Conservation (phyloP, 2,797 vertebrate species). For the Mallotus villosus region DNA sequence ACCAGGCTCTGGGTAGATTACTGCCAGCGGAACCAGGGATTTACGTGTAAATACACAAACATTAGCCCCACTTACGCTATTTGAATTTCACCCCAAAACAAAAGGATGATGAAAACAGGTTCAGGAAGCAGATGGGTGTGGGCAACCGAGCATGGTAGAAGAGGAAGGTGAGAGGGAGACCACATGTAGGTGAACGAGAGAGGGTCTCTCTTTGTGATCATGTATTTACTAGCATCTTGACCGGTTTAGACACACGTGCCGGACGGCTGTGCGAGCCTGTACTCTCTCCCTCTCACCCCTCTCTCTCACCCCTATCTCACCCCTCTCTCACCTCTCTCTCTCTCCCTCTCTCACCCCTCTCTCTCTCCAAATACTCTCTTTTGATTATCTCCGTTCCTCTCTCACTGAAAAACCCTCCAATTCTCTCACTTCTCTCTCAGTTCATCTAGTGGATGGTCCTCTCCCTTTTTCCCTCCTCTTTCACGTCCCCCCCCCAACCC, state of each 20-base stretch:
- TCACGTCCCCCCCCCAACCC: conserved; percentile 17
- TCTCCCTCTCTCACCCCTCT: conserved; percentile 60
- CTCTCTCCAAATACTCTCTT: conserved; percentile 32
- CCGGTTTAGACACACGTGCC: conserved; percentile 71
- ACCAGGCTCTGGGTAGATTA: conserved; percentile 32
- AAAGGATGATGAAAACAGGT: conserved; percentile 47
- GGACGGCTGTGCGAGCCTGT: background rate
- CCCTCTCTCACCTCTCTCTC: background rate
- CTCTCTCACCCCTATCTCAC: background rate
- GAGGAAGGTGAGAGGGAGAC: conserved; percentile 81
- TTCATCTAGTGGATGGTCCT: conserved; percentile 36
- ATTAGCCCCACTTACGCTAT: conserved; percentile 88
- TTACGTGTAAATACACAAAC: conserved; percentile 87
- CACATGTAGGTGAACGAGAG: conserved; percentile 89
- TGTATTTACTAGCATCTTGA: conserved; percentile 92
- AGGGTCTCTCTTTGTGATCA: conserved; percentile 86
- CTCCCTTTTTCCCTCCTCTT: conserved; percentile 30
- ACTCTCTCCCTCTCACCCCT: background rate
- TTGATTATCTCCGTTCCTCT: background rate
- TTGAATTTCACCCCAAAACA: conserved; percentile 79
- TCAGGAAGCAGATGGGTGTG: conserved; percentile 68
- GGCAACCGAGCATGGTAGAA: conserved; percentile 76
- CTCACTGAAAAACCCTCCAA: conserved; percentile 27
- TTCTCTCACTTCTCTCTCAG: background rate
- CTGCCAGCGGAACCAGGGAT: conserved; percentile 52